These are phyloP conservation scores for Eilema sororculum DNA, from an alignment of 2,888 invertebrate species.

Conservation along the genomic window DNA sequence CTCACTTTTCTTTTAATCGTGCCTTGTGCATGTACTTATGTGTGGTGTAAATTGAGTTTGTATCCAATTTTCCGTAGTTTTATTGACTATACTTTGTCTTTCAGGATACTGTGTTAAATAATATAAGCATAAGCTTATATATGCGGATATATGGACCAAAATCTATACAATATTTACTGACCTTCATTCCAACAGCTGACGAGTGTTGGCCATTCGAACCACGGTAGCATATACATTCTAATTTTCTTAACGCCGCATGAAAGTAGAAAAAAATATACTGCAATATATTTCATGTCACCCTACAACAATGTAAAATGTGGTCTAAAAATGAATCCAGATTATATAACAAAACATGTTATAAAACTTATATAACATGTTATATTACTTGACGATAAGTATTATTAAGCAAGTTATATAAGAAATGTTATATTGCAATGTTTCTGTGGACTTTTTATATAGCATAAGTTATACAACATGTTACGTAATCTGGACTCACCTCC, in stretches of 20 bases:
- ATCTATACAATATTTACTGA: constrained; percentile 23
- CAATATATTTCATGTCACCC: constrained; percentile 16
- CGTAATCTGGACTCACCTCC: not conserved
- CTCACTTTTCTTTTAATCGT: not conserved
- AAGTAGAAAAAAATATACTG: constrained; percentile 31
- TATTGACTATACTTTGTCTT: constrained; percentile 10
- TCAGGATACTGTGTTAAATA: constrained; percentile 24
- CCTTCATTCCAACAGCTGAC: constrained; percentile 30
- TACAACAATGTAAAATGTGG: not conserved
- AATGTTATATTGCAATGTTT: not conserved
- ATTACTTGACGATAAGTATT: not conserved
- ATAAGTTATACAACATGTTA: no score
- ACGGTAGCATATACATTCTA: constrained; percentile 34
- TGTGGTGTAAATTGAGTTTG: not conserved
- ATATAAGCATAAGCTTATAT: constrained; percentile 25
- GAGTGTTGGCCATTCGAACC: constrained; percentile 31
- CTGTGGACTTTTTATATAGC: no score
- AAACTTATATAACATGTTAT: not conserved
- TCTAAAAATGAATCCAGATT: not conserved
- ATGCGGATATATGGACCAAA: constrained; percentile 13
- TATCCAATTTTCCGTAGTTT: not conserved
- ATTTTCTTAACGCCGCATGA: constrained; percentile 33
- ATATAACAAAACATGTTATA: not conserved
- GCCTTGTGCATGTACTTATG: not conserved
- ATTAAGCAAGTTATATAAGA: not conserved